A percentile compares a stretch with the other conserved stretches of the same genome.
Evolutionary conservation across 2,888 invertebrate species (phyloP).

Genomic region (Polietes domitor): DNA sequence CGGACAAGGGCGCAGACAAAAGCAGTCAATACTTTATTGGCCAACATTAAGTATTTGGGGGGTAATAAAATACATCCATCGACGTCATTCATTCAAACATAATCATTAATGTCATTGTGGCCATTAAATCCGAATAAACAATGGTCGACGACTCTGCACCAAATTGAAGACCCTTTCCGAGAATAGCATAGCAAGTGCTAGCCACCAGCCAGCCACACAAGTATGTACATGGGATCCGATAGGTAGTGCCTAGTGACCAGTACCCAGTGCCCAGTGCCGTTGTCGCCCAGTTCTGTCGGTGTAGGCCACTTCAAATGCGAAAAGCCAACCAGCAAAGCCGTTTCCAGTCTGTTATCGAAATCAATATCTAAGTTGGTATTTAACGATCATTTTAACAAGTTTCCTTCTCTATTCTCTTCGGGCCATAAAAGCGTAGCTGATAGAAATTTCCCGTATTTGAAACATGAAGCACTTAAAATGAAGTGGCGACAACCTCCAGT

Average conservation of each 20-base stretch:
- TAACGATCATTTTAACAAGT: constrained; percentile 62
- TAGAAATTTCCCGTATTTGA: constrained; percentile 53
- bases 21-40: neutral
- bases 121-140: constrained; percentile 51
- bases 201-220: neutral
- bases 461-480: constrained; percentile 48
- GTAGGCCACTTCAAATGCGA: constrained; percentile 31
- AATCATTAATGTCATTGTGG: constrained; percentile 43
- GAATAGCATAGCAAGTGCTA: constrained; percentile 32
- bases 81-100: constrained; percentile 27
- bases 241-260: no score
- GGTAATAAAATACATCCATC: constrained; percentile 18
- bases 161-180: constrained; percentile 15
- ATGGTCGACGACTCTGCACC: constrained; percentile 11
- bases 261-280: neutral
- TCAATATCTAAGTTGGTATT: constrained; percentile 58
- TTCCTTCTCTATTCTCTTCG: constrained; percentile 37
- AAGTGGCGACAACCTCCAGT: constrained; percentile 53
- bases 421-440: constrained; percentile 49
- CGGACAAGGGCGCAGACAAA: neutral
- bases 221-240: no score
- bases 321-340: constrained; percentile 31
- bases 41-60: neutral
- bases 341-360: constrained; percentile 46
- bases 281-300: neutral